Percentiles rank a stretch among this genome's conserved stretches.
phyloP scores from a whole-genome alignment of 2,797 vertebrate genomes.

The Linurgus olivaceus region DNA sequence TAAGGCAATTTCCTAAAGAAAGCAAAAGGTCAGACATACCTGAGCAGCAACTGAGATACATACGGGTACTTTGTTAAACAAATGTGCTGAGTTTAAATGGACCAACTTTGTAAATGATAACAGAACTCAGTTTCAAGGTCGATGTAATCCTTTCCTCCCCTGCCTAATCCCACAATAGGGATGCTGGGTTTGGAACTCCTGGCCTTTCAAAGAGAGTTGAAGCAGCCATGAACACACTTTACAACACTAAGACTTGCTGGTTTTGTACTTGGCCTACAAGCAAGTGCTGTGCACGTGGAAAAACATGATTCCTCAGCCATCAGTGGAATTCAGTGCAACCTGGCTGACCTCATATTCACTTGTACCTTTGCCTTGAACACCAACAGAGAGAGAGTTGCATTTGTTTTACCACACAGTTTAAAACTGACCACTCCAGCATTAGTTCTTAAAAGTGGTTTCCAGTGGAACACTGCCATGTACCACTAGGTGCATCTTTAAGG shows the following conservation, averaged over 20 bases:
- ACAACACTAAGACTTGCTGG: not conserved
- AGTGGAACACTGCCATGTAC: not conserved
- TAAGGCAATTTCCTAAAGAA: not conserved
- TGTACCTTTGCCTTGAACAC: not conserved
- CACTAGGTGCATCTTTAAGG: not conserved
- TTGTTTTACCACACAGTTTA: not conserved
- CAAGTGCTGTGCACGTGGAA: not conserved
- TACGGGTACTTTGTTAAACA: not conserved
- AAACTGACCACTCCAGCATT: not conserved
- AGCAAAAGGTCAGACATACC: not conserved
- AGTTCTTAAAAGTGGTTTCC: not conserved
- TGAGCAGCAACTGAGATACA: not conserved
- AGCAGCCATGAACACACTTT: not conserved
- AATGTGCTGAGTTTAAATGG: not conserved
- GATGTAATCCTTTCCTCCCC: not conserved
- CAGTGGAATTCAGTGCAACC: not conserved
- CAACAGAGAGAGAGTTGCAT: not conserved
- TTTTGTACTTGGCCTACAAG: not conserved
- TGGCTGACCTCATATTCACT: not conserved
- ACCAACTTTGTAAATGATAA: not conserved
- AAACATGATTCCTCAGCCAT: not conserved
- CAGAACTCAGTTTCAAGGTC: not conserved
- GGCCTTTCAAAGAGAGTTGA: not conserved
- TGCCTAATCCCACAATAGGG: not conserved
- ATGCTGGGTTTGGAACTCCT: not conserved